Conservation (phyloP, 2,113 vertebrate species). For the Cichladusa arquata region DNA sequence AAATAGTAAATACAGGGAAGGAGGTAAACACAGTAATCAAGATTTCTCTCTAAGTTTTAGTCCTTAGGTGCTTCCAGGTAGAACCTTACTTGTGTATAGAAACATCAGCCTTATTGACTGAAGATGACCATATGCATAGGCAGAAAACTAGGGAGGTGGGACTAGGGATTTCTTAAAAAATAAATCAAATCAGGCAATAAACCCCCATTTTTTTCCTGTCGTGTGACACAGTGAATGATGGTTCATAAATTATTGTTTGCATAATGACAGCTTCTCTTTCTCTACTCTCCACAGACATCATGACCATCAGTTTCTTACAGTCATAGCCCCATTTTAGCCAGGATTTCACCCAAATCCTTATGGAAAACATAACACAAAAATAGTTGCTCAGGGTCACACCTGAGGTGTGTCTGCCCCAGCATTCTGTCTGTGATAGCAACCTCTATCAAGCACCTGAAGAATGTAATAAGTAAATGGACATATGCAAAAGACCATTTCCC, state of each 20-base stretch:
- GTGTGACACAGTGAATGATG: background rate
- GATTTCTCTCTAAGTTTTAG: background rate
- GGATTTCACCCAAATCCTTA: background rate
- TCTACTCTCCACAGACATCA: background rate
- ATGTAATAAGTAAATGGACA: background rate
- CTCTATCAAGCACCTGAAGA: background rate
- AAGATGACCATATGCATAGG: background rate
- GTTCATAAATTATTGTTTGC: background rate
- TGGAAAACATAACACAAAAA: background rate
- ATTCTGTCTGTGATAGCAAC: background rate
- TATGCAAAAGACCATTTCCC: background rate
- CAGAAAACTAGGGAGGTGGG: background rate
- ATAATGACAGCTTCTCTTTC: background rate
- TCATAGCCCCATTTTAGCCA: background rate
- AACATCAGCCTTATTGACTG: background rate
- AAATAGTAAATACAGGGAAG: background rate
- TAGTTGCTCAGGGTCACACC: background rate
- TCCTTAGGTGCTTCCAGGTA: background rate
- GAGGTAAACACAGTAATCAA: background rate
- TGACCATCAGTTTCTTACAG: background rate
- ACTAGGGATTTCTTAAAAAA: background rate
- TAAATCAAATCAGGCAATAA: background rate
- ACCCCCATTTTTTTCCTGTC: background rate
- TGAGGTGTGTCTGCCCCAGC: background rate
- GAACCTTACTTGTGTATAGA: background rate